A percentile compares a stretch with the other conserved stretches of the same genome.
phyloP scores from a whole-genome alignment of 1,140 invertebrate genomes.

The Geopemphigus sp. region DNA sequence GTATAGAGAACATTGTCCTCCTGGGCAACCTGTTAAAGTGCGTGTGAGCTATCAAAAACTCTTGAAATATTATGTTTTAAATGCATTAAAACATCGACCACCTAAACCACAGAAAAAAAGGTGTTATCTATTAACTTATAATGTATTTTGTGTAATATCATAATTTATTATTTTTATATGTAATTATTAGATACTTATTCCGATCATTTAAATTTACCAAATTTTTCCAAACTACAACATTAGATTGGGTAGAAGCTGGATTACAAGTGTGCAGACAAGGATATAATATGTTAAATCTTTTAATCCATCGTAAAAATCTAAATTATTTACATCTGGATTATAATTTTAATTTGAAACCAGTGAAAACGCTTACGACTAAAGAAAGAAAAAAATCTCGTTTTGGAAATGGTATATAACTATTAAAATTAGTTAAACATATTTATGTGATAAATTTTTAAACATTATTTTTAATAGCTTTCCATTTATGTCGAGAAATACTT shows the following conservation, averaged over 20 bases:
- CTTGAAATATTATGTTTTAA: conserved; percentile 96
- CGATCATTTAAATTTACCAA: conserved; percentile 99
- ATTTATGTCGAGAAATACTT: conserved; percentile 97
- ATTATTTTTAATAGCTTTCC: conserved; percentile 74
- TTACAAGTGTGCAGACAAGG: conserved; percentile 97
- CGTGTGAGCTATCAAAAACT: conserved; percentile 98
- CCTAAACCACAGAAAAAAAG: conserved; percentile 99
- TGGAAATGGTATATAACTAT: conserved; percentile 79
- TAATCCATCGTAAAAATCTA: conserved; percentile 99
- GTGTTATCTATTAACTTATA: conserved; percentile 55
- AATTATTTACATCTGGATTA: conserved; percentile 99
- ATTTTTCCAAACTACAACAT: conserved; percentile 98
- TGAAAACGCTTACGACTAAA: conserved; percentile 98
- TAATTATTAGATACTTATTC: conserved; percentile 75
- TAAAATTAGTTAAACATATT: not conserved
- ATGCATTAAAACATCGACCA: conserved; percentile 93
- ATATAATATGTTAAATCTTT: conserved; percentile 98
- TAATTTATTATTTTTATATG: conserved; percentile 20
- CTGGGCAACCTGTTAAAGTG: conserved; percentile 98
- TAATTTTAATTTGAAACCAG: conserved; percentile 99
- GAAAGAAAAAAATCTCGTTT: conserved; percentile 99
- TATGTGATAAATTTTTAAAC: not conserved
- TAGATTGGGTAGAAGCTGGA: conserved; percentile 99
- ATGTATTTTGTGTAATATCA: not conserved
- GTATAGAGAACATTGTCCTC: conserved; percentile 97